Evolutionary conservation across 2,113 vertebrate species (phyloP).

Genomic region (Anseranas semipalmata): DNA sequence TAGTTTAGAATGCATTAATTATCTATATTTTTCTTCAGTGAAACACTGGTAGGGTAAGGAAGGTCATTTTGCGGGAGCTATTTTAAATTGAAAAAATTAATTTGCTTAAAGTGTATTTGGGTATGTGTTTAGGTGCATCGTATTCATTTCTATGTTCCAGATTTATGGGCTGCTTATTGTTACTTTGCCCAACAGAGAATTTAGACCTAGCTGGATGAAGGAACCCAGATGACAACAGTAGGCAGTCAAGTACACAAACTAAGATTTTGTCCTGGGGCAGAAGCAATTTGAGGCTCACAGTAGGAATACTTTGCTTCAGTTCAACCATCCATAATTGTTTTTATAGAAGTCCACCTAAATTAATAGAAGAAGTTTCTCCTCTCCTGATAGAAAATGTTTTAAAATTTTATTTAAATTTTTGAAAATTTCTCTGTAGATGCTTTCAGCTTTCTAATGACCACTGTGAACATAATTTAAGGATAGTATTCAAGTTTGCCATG

Average conservation of each 20-base stretch:
- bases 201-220: neutral
- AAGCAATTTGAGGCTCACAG: neutral
- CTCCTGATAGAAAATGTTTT: neutral
- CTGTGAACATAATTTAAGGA: neutral
- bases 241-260: neutral
- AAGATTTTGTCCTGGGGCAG: neutral
- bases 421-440: neutral
- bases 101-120: neutral
- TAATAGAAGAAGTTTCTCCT: neutral
- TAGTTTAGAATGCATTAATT: slow-evolving; percentile 18
- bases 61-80: neutral
- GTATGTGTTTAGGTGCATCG: neutral
- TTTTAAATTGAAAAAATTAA: neutral
- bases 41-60: neutral
- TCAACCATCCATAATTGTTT: neutral
- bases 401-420: neutral
- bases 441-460: neutral
- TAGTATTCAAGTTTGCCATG: neutral
- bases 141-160: neutral
- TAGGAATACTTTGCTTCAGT: neutral
- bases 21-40: neutral
- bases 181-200: neutral
- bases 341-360: neutral
- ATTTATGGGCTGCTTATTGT: neutral
- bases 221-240: neutral